phyloP scores from a whole-genome alignment of 1,140 invertebrate genomes.

The Apis florea region DNA sequence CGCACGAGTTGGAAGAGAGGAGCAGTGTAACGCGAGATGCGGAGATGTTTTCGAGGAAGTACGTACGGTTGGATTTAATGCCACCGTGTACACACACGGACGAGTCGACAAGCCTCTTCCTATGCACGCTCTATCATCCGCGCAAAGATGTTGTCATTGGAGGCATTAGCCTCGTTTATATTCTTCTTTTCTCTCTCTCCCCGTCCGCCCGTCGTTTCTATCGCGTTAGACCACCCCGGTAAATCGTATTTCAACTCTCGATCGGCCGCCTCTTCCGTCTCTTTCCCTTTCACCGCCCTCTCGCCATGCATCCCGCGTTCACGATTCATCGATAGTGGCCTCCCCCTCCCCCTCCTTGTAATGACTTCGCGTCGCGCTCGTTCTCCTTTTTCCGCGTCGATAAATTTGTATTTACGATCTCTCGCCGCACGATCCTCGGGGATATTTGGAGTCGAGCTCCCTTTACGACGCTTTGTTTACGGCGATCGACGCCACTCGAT shows the following conservation, averaged over 20 bases:
- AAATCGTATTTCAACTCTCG: constrained; percentile 59
- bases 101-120: constrained; percentile 54
- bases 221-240: constrained; percentile 53
- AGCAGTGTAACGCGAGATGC: constrained; percentile 53
- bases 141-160: constrained; percentile 71
- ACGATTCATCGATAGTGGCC: constrained; percentile 17
- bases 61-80: constrained; percentile 36
- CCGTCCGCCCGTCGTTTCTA: constrained; percentile 46
- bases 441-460: not conserved
- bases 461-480: not conserved
- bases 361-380: not conserved
- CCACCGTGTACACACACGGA: constrained; percentile 20
- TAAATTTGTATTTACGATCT: constrained; percentile 31
- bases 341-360: not conserved
- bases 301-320: constrained; percentile 5
- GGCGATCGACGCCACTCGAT: not conserved
- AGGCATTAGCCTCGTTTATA: constrained; percentile 67
- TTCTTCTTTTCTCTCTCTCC: constrained; percentile 47
- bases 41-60: constrained; percentile 62
- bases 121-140: constrained; percentile 61
- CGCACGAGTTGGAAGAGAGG: constrained; percentile 32
- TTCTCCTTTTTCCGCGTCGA: constrained; percentile 4
- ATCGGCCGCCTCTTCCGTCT: not conserved
- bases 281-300: not conserved
- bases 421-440: not conserved